phyloP scores from a whole-genome alignment of 2,888 invertebrate genomes.

The Rambutsinella grinnellia region DNA sequence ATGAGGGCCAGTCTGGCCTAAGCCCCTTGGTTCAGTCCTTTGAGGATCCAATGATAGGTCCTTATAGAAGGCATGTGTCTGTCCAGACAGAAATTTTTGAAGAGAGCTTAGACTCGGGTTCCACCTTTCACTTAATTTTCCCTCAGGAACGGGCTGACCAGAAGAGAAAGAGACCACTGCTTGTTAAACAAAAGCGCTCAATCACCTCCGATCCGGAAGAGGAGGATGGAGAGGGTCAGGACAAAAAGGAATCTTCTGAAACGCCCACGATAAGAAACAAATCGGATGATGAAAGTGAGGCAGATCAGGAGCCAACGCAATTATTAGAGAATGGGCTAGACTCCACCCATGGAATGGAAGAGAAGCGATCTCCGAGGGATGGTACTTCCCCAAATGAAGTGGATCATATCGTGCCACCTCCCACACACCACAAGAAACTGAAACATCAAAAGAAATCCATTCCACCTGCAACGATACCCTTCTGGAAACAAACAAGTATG shows the following conservation, averaged over 20 bases:
- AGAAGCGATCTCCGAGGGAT: constrained; percentile 24
- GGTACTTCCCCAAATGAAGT: constrained; percentile 14
- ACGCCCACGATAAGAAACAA: background rate
- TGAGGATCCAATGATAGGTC: constrained; percentile 21
- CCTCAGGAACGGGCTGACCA: constrained; percentile 18
- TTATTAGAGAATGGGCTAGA: background rate
- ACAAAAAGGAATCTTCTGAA: background rate
- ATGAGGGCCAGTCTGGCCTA: background rate
- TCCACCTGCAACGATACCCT: constrained; percentile 44
- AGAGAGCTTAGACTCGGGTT: constrained; percentile 62
- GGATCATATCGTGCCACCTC: background rate
- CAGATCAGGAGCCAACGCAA: background rate
- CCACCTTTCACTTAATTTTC: constrained; percentile 31
- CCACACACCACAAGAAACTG: constrained; percentile 14
- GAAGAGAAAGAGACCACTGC: constrained; percentile 72
- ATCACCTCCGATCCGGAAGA: constrained; percentile 74
- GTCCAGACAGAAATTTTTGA: constrained; percentile 54
- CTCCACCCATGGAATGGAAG: background rate
- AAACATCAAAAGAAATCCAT: constrained; percentile 48
- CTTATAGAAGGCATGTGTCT: constrained; percentile 47
- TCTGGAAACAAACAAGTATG: constrained; percentile 83
- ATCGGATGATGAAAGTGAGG: background rate
- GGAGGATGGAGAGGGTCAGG: constrained; percentile 59
- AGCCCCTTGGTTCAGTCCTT: constrained; percentile 31
- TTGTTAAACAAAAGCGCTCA: constrained; percentile 89